Evolutionary conservation across 2,888 invertebrate species (phyloP), one percentile per base, ranked within the genome.

Genomic region (Eristalis arbustorum): DNA sequence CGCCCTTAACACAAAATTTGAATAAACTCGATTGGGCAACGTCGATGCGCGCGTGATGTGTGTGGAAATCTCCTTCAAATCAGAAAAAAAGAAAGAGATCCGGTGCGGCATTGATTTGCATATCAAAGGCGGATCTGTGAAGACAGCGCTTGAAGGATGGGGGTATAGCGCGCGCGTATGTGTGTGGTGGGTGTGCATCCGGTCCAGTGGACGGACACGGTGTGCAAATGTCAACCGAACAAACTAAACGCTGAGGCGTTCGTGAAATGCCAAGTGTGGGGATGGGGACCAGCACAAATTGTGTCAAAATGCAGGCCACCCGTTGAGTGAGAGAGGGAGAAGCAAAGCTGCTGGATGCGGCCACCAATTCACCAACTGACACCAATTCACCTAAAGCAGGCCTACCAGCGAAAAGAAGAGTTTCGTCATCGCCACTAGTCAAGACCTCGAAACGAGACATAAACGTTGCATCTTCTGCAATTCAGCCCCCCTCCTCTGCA

Each of bases 381-480:
- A n/a, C n/a, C n/a, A 3, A 25, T n/a, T n/a, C 1, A 25, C 25
- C 8, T 10, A 49, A 18, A 8, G 18, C 5, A 49, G 49, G 14
- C 18, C 18, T 49, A 18, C 18, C 49, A 49, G 18, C 8, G 13
- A 37, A 37, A 8, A 49, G 31, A 49, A 49, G 49, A 49, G 18
- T 25, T 49, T 49, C 49, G 18, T 49, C 49, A 49, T 8, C 49
- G 3, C 42, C 42, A 42, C 42, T n/a, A 73, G 62, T 40, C 34
- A 57, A 22, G 22, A 57, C 57, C 23, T 57, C 23, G 42, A 61
- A 42, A 62, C 23, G 18, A 31, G 40, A 6, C 76, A 28, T 63
- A 66, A 73, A 76, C 11, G 42, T 72, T 81, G 85, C 85, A 82
- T 85, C 85, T 82, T 85, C 85, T 82, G 81, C 81, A 82, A 71